Conservation (phyloP, 2,888 invertebrate species). For the Clusia tigrina region DNA sequence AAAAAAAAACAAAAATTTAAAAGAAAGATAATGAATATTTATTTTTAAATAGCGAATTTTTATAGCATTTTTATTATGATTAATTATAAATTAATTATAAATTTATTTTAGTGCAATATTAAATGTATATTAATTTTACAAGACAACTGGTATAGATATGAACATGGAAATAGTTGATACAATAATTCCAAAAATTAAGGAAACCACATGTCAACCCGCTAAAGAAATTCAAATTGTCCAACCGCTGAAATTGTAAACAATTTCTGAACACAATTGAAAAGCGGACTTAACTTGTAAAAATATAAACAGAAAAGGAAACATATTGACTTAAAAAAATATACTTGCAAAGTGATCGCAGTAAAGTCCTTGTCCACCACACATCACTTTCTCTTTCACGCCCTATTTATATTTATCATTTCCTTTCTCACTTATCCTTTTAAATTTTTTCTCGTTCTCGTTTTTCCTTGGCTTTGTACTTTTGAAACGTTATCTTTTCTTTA, state of each 20-base stretch:
- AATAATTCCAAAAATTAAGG: slow-evolving; percentile 3
- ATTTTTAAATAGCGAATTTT: slow-evolving; percentile 31
- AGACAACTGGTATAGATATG: slow-evolving; percentile 27
- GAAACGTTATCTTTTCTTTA: slow-evolving; percentile 45
- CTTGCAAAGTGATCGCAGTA: no score
- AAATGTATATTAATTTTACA: slow-evolving; percentile 48
- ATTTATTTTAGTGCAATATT: slow-evolving; percentile 30
- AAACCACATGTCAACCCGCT: no score
- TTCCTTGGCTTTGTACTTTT: slow-evolving; percentile 39
- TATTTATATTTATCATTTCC: not conserved
- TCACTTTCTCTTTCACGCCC: not conserved
- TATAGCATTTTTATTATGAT: no score
- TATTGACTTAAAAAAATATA: no score
- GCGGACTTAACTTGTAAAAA: no score
- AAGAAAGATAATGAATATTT: not conserved
- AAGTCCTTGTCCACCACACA: not conserved
- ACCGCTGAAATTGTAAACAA: no score
- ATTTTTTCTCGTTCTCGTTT: no score
- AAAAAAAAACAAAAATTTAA: not conserved
- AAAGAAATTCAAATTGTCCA: no score
- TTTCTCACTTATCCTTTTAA: slow-evolving; percentile 16
- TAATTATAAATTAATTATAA: no score
- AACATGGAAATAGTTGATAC: slow-evolving; percentile 19
- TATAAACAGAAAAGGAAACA: no score
- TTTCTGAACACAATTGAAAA: no score